Evolutionary conservation across 2,888 invertebrate genomes (phyloP).

Genomic region (Phrixothrix hirtus): DNA sequence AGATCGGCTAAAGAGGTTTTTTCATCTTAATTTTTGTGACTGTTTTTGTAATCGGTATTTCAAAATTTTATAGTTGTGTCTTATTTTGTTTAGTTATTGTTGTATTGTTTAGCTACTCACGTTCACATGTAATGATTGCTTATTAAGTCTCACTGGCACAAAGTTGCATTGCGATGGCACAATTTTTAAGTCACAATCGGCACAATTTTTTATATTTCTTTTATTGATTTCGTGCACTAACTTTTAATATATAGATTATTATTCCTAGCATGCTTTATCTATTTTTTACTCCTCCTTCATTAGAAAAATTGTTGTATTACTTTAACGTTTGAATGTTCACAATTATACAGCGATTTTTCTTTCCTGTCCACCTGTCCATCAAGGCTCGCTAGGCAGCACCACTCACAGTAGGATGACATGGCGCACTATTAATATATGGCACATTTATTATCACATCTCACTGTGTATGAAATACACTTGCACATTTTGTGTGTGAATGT

Average conservation of each 20-base stretch:
- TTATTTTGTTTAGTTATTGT: slow-evolving; percentile 49
- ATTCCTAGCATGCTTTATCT: slow-evolving; percentile 47
- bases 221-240: slow-evolving; percentile 47
- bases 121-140: slow-evolving; percentile 73
- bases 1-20: slow-evolving; percentile 54
- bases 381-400: slow-evolving; percentile 53
- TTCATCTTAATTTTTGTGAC: slow-evolving; percentile 44
- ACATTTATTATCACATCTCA: slow-evolving; percentile 52
- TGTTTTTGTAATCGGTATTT: slow-evolving; percentile 43
- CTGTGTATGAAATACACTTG: slow-evolving; percentile 49
- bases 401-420: slow-evolving; percentile 58
- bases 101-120: slow-evolving; percentile 64
- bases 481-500: slow-evolving; percentile 55
- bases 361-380: slow-evolving; percentile 36
- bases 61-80: slow-evolving; percentile 43
- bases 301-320: slow-evolving; percentile 17
- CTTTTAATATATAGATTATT: slow-evolving; percentile 50
- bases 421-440: slow-evolving; percentile 55
- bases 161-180: slow-evolving; percentile 58
- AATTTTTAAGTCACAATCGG: slow-evolving; percentile 56
- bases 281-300: slow-evolving; percentile 21
- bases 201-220: slow-evolving; percentile 49
- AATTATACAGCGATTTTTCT: slow-evolving; percentile 26
- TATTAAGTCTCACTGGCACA: slow-evolving; percentile 55
- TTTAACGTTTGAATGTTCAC: too few species aligned